A percentile compares a stretch with the other conserved stretches of the same genome.
Evolutionary conservation across 2,797 vertebrate species (phyloP).

Genomic region (Cirrhinus molitorella): DNA sequence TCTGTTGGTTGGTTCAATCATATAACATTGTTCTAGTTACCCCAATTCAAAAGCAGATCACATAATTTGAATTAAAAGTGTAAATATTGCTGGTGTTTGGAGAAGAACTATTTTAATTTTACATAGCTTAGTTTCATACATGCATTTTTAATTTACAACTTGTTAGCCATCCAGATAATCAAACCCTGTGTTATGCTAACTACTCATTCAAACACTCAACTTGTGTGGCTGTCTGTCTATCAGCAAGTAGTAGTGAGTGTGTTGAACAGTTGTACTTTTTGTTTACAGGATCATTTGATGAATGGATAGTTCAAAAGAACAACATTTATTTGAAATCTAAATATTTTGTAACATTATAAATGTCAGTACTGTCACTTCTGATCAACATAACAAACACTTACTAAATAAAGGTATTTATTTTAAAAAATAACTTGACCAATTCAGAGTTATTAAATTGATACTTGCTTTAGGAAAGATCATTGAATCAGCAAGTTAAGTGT

Average conservation of each 20-base stretch:
- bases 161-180: not conserved
- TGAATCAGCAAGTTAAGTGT: not conserved
- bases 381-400: not conserved
- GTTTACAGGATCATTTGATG: too few relatives aligned
- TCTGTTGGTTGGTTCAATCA: not conserved
- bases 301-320: too few relatives aligned
- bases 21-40: not conserved
- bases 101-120: not conserved
- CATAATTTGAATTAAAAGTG: not conserved
- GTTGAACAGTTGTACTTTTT: too few relatives aligned
- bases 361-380: too few relatives aligned
- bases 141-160: too few relatives aligned
- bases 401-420: not conserved
- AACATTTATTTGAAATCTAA: too few relatives aligned
- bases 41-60: not conserved
- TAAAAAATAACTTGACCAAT: too few relatives aligned
- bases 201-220: not conserved
- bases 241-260: too few relatives aligned
- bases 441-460: not conserved
- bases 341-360: too few relatives aligned
- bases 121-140: not conserved
- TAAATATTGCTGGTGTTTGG: not conserved
- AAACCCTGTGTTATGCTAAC: not conserved
- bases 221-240: too few relatives aligned
- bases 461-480: not conserved